A percentile compares a stretch with the other conserved stretches of the same genome.
Conservation (phyloP, 2,113 vertebrate genomes). For the Phyllopteryx taeniolatus region DNA sequence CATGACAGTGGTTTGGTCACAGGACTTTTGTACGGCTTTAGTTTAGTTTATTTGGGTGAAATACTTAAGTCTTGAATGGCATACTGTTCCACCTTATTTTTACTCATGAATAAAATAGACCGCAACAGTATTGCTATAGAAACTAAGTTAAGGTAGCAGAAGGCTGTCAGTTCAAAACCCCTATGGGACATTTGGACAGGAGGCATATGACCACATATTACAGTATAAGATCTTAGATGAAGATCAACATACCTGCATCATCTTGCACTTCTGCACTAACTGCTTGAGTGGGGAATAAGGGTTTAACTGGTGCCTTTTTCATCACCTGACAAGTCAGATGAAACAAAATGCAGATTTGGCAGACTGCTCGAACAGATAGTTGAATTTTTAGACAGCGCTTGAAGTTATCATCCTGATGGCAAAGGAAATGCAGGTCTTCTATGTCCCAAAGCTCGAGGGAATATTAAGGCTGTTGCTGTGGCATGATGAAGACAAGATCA, state of each 20-base stretch:
- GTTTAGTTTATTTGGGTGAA: no score
- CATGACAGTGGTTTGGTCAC: no score
- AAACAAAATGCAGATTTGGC: conserved; percentile 44
- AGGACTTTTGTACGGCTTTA: no score
- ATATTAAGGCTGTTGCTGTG: conserved; percentile 31
- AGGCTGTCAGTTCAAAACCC: background rate
- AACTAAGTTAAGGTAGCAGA: background rate
- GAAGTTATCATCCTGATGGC: conserved; percentile 30
- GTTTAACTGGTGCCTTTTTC: conserved; percentile 1
- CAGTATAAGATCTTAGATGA: background rate
- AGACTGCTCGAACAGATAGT: conserved; percentile 16
- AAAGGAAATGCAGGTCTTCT: conserved; percentile 11
- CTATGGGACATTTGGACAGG: background rate
- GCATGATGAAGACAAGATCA: conserved; percentile 36
- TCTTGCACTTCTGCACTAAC: background rate
- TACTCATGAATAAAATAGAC: no score
- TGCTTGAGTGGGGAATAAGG: background rate
- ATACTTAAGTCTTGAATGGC: no score
- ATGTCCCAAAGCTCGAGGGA: conserved; percentile 35
- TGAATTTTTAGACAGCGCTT: conserved; percentile 21
- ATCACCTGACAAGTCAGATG: conserved; percentile 22
- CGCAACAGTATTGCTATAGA: no score
- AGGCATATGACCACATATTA: background rate
- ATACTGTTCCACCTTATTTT: no score
- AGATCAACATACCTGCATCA: background rate